phyloP scores from a whole-genome alignment of 2,113 vertebrate species.

The Aegypius monachus region DNA sequence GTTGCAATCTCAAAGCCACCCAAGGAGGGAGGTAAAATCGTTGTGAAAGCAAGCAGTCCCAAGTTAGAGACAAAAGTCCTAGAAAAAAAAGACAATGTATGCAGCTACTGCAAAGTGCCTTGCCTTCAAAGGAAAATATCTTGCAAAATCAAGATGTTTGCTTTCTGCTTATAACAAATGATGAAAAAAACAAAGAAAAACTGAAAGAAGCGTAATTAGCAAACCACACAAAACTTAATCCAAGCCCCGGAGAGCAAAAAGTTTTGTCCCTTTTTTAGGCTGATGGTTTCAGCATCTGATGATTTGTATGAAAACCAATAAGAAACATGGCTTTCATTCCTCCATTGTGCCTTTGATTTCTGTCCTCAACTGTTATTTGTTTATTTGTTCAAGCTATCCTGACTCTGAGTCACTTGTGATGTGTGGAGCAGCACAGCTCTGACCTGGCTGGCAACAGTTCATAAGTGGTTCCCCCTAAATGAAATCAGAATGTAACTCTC shows the following conservation, averaged over 20 bases:
- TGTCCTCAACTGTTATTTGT: neutral
- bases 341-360: conserved; percentile 14
- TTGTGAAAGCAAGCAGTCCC: neutral
- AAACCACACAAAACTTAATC: neutral
- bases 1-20: neutral
- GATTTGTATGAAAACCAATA: neutral
- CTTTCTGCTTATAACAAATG: neutral
- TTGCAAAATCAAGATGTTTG: neutral
- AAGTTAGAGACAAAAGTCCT: neutral
- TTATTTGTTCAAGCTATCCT: conserved; percentile 34
- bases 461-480: neutral
- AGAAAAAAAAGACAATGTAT: neutral
- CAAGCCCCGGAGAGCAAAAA: neutral
- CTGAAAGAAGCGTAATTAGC: neutral
- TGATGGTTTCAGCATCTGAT: neutral
- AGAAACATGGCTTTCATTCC: conserved; percentile 23
- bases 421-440: neutral
- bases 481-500: neutral
- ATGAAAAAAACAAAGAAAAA: neutral
- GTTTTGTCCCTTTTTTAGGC: neutral
- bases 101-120: neutral
- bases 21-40: neutral
- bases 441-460: neutral
- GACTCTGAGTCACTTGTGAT: conserved; percentile 36
- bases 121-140: neutral